A percentile compares a stretch with the other conserved stretches of the same genome.
Conservation (phyloP, 2,888 invertebrate species). For the Drosophila yooni region DNA sequence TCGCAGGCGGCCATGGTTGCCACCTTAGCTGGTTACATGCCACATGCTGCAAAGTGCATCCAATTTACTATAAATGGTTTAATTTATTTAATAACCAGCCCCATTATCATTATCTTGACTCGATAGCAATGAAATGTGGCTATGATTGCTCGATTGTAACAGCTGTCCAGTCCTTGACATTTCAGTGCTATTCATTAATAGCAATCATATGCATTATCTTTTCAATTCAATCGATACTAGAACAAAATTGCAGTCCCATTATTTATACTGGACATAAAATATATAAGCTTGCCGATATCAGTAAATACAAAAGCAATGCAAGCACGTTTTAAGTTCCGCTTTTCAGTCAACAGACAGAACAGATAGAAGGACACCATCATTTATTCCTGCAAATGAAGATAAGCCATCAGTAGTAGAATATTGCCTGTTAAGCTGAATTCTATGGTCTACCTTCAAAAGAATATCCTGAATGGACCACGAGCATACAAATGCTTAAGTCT, state of each 20-base stretch:
- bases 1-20: slow-evolving; percentile 37
- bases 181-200: slow-evolving; percentile 36
- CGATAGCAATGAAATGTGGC: slow-evolving; percentile 39
- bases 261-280: not conserved
- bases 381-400: not conserved
- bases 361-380: not conserved
- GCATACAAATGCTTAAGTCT: not conserved
- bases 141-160: slow-evolving; percentile 39
- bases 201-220: slow-evolving; percentile 22
- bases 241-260: not conserved
- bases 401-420: not conserved
- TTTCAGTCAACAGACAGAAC: not conserved
- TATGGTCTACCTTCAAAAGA: not conserved
- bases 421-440: not conserved
- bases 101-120: slow-evolving; percentile 48
- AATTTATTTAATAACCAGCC: slow-evolving; percentile 73
- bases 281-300: not conserved
- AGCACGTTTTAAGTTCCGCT: not conserved
- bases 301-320: not conserved
- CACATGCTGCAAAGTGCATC: slow-evolving; percentile 47
- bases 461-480: not conserved
- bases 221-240: slow-evolving; percentile 5
- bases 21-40: slow-evolving; percentile 38
- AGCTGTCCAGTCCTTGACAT: slow-evolving; percentile 52
- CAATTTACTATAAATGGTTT: slow-evolving; percentile 62